Evolutionary conservation across 2,888 invertebrate species (phyloP), one percentile per base, ranked within the genome.

Genomic region (Eupeodes latifasciatus): DNA sequence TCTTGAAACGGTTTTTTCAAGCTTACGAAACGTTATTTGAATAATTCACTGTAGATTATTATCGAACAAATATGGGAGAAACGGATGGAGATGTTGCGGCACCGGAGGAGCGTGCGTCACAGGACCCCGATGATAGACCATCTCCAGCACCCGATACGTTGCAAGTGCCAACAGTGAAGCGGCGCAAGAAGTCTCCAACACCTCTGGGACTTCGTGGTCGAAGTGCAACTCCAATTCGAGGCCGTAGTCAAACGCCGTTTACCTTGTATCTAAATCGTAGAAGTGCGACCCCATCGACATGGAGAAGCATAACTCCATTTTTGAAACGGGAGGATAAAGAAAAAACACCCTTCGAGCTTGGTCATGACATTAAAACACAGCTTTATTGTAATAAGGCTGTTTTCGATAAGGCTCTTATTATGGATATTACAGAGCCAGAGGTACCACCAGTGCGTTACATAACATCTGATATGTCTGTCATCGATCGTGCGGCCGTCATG

Each of bases 401-500:
- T 78, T 93, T 94, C 85, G 94, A 94, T 89, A 93, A 93, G 71
- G 94, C 94, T 44, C 90, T 93, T 4, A 90, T 92, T 44, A 94
- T 94, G 94, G 94, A 94, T 91, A 94, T 94, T 78, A 92, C 94
- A 27, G 93, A 93, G 83, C 92, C 93, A 6, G 89, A 91, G 78
- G 93, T 92, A 64, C 90, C 91, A 79, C 93, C 93, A 79, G 93
- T 93, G 72, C 93, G 93, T 93, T 94, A 93, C 90, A 93, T 94
- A 93, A 93, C 94, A 64, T 93, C 93, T 19, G 93, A 94, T 90
- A 89, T 93, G 83, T 94, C 93, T 77, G 94, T 94, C 77, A 93
- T 94, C 85, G 94, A 94, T 92, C 93, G 93, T 88, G 94, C 94
- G 89, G 93, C 93, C 89, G 93, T 94, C 90, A 94, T 94, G 94